Evolutionary conservation across 2,797 vertebrate species (phyloP), one percentile per base, ranked within the genome.

Genomic region (Sebastes alutus): DNA sequence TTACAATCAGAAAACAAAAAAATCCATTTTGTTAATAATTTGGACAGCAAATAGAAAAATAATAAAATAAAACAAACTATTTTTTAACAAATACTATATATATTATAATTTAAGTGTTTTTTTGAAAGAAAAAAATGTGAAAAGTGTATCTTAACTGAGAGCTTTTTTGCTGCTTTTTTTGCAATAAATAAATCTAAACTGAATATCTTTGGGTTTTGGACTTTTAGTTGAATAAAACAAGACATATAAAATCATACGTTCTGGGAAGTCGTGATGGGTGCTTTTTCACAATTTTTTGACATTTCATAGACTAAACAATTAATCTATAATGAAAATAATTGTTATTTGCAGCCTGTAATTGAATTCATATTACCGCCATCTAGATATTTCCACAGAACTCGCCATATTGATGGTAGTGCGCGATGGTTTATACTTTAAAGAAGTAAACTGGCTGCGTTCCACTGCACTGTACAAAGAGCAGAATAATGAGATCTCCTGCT

Each of bases 401-500:
- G 46, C 54, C 72, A 74, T 55, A 66, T 65, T 81, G 63, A 75
- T 69, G 64, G 42, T 4, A 46, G 42, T 10, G 11, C 32, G 29
- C 42, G 33, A 27, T 73, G 58, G 82, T 81, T 54, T 83, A 20
- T 62, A 60, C 64, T 78, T 78, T 46, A 66, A 70, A 30, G 32
- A 63, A 30, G 61, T 46, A 60, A 33, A 68, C 54, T 60, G 80
- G 56, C 77, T 64, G 69, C 23, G 63, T 76, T 64, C 61, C 38
- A n/a, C 46, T 78, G 76, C 74, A 33, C n/a, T 3, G 65, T 52
- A 75, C 76, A 78, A 76, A 86, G 62, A 71, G 52, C 70, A 65
- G 71, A 88, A 88, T 87, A 87, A 89, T 75, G 70, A 91, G 78
- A 58, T 65, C 66, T 54, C 61, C 64, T 77, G 70, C 62, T 54